Conservation (phyloP, 2,797 vertebrate species). For the Sibirionetta formosa region DNA sequence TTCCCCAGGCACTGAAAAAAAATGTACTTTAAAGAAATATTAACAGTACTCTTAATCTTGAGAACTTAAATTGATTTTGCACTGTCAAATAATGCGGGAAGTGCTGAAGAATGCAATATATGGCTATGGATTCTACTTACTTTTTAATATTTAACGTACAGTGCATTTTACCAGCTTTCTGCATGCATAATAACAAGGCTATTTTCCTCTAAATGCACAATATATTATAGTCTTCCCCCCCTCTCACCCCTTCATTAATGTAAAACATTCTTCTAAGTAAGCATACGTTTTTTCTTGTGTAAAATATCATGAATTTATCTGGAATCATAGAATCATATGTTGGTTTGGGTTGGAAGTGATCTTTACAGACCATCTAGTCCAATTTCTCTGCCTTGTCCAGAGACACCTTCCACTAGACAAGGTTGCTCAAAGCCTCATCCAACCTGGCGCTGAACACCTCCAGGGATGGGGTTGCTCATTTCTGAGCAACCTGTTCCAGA, state of each 20-base stretch:
- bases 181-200: background rate
- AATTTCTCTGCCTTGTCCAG: no score
- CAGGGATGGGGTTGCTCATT: no score
- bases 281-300: rapidly evolving
- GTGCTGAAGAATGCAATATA: background rate
- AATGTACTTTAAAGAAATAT: background rate
- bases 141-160: constrained; percentile 27
- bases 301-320: background rate
- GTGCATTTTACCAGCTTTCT: background rate
- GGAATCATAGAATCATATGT: background rate
- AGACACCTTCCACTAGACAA: no score
- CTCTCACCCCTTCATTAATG: background rate
- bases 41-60: background rate
- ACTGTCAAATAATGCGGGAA: background rate
- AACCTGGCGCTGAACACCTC: no score
- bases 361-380: background rate
- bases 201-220: background rate
- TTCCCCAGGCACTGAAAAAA: background rate
- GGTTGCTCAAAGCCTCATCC: no score
- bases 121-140: background rate
- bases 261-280: background rate
- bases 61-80: background rate
- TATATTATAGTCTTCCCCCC: background rate
- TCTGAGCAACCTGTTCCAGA: no score
- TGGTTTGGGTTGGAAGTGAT: background rate